Evolutionary conservation across 2,113 vertebrate species (phyloP).

Genomic region (Cyanocitta stelleri): DNA sequence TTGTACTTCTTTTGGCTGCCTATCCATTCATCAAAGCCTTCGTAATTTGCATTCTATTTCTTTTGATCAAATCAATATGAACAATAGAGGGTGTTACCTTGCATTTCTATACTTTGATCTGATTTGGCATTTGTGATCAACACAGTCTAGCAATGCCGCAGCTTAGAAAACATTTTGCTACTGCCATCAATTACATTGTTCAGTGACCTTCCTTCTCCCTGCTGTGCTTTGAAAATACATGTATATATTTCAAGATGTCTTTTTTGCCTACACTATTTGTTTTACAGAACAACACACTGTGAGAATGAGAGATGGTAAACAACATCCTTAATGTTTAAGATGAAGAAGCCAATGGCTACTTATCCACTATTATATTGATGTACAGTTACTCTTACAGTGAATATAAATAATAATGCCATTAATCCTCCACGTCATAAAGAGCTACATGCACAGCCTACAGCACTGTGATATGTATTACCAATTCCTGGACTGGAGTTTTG

Average conservation of each 20-base stretch:
- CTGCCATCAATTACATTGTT: constrained; percentile 47
- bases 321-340: constrained; percentile 40
- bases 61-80: constrained; percentile 41
- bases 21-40: constrained; percentile 56
- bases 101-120: constrained; percentile 47
- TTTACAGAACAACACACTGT: background rate
- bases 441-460: background rate
- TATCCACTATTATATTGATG: constrained; percentile 34
- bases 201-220: constrained; percentile 44
- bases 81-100: constrained; percentile 48
- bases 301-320: constrained; percentile 56
- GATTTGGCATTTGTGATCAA: constrained; percentile 34
- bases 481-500: background rate
- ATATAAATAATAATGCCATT: constrained; percentile 52
- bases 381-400: constrained; percentile 18
- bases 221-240: constrained; percentile 44
- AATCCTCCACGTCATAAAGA: background rate
- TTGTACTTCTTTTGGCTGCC: constrained; percentile 26
- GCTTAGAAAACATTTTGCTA: constrained; percentile 29
- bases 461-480: background rate
- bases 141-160: background rate
- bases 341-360: constrained; percentile 35
- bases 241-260: constrained; percentile 54
- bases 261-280: constrained; percentile 33
- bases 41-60: constrained; percentile 58